Percentiles rank a stretch among this genome's conserved stretches.
Conservation (phyloP, 2,797 vertebrate species). For the Remorina albescens region DNA sequence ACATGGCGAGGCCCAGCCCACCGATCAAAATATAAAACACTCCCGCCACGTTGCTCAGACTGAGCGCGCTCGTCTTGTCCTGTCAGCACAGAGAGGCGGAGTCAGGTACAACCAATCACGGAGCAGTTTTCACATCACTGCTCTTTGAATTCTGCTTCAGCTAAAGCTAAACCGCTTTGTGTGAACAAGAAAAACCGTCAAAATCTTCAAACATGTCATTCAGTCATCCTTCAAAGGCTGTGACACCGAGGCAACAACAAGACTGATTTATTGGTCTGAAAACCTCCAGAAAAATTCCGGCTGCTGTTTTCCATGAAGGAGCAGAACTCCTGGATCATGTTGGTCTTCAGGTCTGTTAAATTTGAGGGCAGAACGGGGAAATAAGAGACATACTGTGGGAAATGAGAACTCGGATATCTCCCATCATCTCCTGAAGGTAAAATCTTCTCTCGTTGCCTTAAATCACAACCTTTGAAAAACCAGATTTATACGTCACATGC, state of each 20-base stretch:
- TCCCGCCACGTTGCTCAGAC: constrained; percentile 96
- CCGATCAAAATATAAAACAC: constrained; percentile 99
- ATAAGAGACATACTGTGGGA: not conserved
- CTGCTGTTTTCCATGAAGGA: too few species aligned
- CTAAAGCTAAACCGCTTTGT: not conserved
- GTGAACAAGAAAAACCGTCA: not conserved
- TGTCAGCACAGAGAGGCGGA: constrained; percentile 71
- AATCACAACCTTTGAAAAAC: constrained; percentile 50
- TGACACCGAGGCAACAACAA: not conserved
- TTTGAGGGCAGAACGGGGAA: too few species aligned
- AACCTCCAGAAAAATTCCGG: too few species aligned
- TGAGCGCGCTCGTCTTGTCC: constrained; percentile 99
- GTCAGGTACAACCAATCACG: constrained; percentile 56
- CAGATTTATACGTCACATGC: constrained; percentile 46
- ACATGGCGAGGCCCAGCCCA: constrained; percentile 98
- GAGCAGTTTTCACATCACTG: constrained; percentile 23
- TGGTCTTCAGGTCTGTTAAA: too few species aligned
- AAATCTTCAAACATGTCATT: not conserved
- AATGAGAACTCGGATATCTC: too few species aligned
- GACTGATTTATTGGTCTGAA: not conserved
- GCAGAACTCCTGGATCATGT: too few species aligned
- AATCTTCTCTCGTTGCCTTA: not conserved
- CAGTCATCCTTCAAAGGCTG: constrained; percentile 25
- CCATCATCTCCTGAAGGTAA: too few species aligned
- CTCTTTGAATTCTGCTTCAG: not conserved